These are phyloP conservation scores for Oreochromis mossambicus DNA, from an alignment of 2,797 vertebrate genomes.

Conservation along the genomic window DNA sequence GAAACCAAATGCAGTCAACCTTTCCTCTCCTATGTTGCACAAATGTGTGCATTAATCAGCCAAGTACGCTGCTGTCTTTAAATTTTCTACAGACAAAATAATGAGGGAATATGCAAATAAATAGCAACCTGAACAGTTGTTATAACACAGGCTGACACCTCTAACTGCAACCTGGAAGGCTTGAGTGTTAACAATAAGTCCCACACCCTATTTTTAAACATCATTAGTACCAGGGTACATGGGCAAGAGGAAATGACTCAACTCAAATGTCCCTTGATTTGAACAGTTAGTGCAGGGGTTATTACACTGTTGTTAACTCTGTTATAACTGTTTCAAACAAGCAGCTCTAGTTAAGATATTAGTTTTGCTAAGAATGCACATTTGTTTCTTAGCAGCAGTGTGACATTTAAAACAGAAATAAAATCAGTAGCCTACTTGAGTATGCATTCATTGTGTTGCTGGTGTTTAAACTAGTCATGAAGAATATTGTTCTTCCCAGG, in stretches of 20 bases:
- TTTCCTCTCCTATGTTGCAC: neutral
- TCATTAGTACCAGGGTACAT: neutral
- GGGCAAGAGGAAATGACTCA: neutral
- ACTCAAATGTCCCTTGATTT: neutral
- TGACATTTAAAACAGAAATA: neutral
- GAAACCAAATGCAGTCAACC: neutral
- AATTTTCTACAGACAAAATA: neutral
- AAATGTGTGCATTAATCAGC: neutral
- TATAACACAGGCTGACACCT: neutral
- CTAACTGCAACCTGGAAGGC: neutral
- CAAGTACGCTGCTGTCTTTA: constrained; percentile 12
- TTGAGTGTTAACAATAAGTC: neutral
- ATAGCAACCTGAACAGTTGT: neutral
- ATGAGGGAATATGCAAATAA: neutral
- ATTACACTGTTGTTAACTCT: neutral
- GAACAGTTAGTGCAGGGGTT: neutral
- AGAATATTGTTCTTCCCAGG: constrained; percentile 63
- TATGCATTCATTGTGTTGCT: neutral
- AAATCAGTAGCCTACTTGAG: neutral
- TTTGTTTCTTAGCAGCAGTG: neutral
- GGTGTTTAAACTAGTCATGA: neutral
- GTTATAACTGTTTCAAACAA: neutral
- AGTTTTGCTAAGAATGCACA: neutral
- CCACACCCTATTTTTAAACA: neutral
- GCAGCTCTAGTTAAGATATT: neutral